These are phyloP conservation scores for Agonum fuliginosum DNA, from an alignment of 2,888 invertebrate species.

Conservation along the genomic window DNA sequence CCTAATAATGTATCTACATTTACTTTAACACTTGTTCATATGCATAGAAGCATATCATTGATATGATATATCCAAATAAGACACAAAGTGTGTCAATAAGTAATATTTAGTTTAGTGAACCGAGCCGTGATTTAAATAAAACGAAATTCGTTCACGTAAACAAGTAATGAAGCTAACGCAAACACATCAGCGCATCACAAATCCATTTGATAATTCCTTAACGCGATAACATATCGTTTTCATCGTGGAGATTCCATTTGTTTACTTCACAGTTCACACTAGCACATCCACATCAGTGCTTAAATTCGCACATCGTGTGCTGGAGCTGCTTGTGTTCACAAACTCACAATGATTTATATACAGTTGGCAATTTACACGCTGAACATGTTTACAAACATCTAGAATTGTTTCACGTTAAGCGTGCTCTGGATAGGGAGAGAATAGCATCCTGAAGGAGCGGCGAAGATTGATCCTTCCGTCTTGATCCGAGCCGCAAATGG, in stretches of 20 bases:
- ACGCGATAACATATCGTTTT: constrained; percentile 49
- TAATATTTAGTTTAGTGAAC: background rate
- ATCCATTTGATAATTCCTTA: constrained; percentile 44
- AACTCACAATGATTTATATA: constrained; percentile 41
- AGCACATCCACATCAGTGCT: background rate
- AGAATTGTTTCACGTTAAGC: constrained; percentile 54
- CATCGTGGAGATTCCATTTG: constrained; percentile 42
- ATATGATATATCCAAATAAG: too few species aligned
- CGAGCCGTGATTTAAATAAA: background rate
- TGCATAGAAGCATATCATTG: too few species aligned
- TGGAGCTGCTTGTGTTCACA: too few species aligned
- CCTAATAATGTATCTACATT: too few species aligned
- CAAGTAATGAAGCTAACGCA: constrained; percentile 25
- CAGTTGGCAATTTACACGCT: constrained; percentile 50
- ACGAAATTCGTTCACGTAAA: background rate
- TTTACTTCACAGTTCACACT: constrained; percentile 24
- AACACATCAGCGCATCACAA: constrained; percentile 29
- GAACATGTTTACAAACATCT: constrained; percentile 56
- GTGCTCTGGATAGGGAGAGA: background rate
- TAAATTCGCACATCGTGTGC: constrained; percentile 8
- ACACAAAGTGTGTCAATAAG: too few species aligned
- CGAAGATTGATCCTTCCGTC: too few species aligned
- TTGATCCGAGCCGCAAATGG: too few species aligned
- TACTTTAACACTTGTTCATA: too few species aligned
- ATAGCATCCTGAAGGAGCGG: too few species aligned